A percentile compares a stretch with the other conserved stretches of the same genome.
Evolutionary conservation across 1,140 invertebrate species (phyloP).

Genomic region (Parasteatoda tepidariorum): DNA sequence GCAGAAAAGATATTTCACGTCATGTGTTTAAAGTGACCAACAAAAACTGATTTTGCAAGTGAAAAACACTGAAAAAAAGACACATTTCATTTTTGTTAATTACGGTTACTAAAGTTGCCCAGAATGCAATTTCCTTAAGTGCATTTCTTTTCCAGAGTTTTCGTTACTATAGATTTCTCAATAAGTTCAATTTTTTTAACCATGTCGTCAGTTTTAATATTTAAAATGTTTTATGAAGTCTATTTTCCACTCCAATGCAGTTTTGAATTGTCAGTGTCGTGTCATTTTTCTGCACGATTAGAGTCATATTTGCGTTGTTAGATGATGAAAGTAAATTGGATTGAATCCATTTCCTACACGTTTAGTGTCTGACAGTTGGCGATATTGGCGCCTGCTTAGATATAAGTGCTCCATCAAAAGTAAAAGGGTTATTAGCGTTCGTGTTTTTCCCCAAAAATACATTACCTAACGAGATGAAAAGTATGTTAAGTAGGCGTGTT

Average conservation of each 20-base stretch:
- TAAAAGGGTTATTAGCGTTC: neutral
- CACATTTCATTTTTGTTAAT: neutral
- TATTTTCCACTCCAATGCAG: neutral
- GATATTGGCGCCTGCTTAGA: neutral
- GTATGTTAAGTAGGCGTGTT: neutral
- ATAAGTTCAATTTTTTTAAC: neutral
- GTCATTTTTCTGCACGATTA: neutral
- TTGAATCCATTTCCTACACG: neutral
- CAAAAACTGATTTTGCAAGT: neutral
- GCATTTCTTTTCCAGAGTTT: neutral
- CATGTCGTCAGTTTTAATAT: neutral
- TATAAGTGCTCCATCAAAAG: neutral
- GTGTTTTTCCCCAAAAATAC: neutral
- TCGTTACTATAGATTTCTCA: neutral
- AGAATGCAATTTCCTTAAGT: no score
- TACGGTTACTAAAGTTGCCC: no score
- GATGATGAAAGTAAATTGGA: neutral
- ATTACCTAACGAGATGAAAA: neutral
- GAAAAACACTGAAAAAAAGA: neutral
- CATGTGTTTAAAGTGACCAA: neutral
- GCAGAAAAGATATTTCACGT: neutral
- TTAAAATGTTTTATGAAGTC: neutral
- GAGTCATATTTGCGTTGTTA: neutral
- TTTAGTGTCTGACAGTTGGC: neutral
- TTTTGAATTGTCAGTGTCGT: neutral